Evolutionary conservation across 2,113 vertebrate genomes (phyloP), one percentile per base, ranked within the genome.

Genomic region (Channa argus): DNA sequence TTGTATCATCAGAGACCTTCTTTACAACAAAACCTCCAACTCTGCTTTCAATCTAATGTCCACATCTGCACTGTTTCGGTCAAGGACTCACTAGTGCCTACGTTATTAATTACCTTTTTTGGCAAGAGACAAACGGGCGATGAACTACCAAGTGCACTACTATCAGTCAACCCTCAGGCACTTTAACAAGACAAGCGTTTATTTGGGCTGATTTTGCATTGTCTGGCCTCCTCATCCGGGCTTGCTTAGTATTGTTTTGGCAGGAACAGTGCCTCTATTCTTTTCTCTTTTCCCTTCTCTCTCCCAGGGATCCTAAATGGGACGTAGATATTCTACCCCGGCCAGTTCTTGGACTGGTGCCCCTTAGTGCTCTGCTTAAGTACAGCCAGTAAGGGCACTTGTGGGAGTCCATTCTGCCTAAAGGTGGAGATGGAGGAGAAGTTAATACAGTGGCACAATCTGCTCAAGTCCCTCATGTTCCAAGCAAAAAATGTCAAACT

Each of bases 181-280:
- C 59, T 73, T 61, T 88, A 77, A 71, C 71, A 80, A 86, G 52
- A 74, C 84, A 51, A 73, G n/a, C 60, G 69, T 82, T 86, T 68
- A 83, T 85, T 76, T 67, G 45, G 56, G 65, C 58, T 80, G 58
- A 6, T 75, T 88, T 78, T 49, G 62, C 75, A 84, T 87, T 87
- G 88, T 90, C 88, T 83, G 72, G 66, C 78, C 73, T 83, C 86
- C 59, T 88, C 86, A 87, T 87, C 72, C 61, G 49, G 74, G 59
- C 63, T 80, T 50, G 62, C 79, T 90, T 66, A 66, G 83, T 75
- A 82, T 87, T 88, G 86, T 92, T 89, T 80, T 59, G 49, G 13
- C 65, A 70, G 45, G 50, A 93, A 92, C 91, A 91, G 90, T 75
- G 83, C 69, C 37, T 62, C 90, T 74, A 86, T 89, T 92, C 87